Evolutionary conservation across 2,113 vertebrate genomes (phyloP).

Genomic region (Proterorhinus semilunaris): DNA sequence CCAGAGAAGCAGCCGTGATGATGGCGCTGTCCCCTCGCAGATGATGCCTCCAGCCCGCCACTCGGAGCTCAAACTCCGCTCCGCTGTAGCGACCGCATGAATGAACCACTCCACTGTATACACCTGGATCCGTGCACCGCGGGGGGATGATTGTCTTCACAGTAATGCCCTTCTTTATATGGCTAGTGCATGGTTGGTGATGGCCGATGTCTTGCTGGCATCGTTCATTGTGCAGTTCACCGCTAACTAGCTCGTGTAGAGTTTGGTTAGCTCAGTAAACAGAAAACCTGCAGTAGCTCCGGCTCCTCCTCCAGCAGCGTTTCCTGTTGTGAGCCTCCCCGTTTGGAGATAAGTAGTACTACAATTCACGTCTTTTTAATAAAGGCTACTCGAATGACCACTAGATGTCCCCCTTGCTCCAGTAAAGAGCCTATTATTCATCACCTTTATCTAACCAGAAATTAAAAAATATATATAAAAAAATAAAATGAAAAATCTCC

Average conservation of each 20-base stretch:
- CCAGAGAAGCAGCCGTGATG: conserved; percentile 61
- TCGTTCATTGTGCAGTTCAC: conserved; percentile 8
- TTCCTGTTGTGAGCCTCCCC: conserved; percentile 30
- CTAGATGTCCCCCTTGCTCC: conserved; percentile 37
- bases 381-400: neutral
- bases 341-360: neutral
- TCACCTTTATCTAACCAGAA: too few relatives aligned
- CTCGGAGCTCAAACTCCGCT: conserved; percentile 46
- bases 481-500: too few relatives aligned
- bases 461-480: too few relatives aligned
- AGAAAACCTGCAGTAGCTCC: conserved; percentile 35
- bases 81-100: conserved; percentile 41
- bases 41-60: conserved; percentile 44
- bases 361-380: neutral
- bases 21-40: conserved; percentile 38
- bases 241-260: conserved; percentile 68
- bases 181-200: conserved; percentile 39
- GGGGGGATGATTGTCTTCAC: conserved; percentile 14
- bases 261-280: conserved; percentile 39
- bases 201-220: neutral
- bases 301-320: conserved; percentile 30
- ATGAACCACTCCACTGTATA: conserved; percentile 38
- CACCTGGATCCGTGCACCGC: neutral
- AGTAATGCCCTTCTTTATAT: neutral
- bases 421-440: neutral